These are phyloP conservation scores for Origma solitaria DNA, from an alignment of 2,113 vertebrate genomes.

Conservation along the genomic window DNA sequence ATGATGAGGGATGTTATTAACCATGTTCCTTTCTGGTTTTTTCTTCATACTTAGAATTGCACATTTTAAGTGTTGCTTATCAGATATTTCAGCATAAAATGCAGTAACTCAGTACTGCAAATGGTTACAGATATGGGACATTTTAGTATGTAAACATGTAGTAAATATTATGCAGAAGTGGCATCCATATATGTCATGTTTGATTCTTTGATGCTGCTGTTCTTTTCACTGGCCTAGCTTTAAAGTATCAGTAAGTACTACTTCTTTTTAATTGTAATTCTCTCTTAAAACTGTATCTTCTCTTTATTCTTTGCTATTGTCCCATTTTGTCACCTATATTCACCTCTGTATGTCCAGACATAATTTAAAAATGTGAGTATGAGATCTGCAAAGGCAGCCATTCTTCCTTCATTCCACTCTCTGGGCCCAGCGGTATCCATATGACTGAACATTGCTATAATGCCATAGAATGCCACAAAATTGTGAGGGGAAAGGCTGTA, in stretches of 20 bases:
- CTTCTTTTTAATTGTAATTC: not conserved
- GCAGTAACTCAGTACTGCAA: not conserved
- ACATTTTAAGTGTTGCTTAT: not conserved
- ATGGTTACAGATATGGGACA: not conserved
- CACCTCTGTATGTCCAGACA: not conserved
- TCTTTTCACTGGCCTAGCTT: conserved; percentile 44
- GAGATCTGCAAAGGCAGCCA: not conserved
- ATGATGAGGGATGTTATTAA: not conserved
- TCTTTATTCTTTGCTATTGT: not conserved
- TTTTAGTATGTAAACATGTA: not conserved
- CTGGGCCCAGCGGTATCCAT: not conserved
- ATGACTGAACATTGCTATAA: not conserved
- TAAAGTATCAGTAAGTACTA: conserved; percentile 55
- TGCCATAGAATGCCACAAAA: not conserved
- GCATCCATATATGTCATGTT: conserved; percentile 30
- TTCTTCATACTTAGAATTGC: not conserved
- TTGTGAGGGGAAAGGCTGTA: not conserved
- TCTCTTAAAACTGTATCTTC: not conserved
- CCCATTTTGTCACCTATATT: not conserved
- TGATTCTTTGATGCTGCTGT: conserved; percentile 54
- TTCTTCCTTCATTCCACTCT: not conserved
- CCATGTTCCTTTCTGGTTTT: not conserved
- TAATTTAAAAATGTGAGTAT: not conserved
- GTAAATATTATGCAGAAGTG: conserved; percentile 55
- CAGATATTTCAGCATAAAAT: not conserved